A percentile compares a stretch with the other conserved stretches of the same genome.
Conservation (phyloP, 2,888 invertebrate species). For the Stomorhina lunata region DNA sequence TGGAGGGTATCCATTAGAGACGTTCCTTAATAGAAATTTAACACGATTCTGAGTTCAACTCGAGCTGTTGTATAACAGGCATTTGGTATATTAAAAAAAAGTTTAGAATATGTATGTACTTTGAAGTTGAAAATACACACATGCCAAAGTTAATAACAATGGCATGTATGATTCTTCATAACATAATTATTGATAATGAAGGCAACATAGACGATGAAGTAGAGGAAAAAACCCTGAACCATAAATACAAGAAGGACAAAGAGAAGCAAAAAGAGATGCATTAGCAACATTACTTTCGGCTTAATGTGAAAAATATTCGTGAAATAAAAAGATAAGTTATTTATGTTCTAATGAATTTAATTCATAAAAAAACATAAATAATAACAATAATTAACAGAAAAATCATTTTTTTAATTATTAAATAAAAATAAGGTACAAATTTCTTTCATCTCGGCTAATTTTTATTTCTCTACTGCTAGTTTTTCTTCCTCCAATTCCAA, state of each 20-base stretch:
- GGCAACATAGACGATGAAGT: conserved; percentile 21
- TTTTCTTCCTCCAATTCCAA: conserved; percentile 34
- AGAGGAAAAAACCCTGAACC: conserved; percentile 9
- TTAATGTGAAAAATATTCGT: not conserved
- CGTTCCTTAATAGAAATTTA: conserved; percentile 40
- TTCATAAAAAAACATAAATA: not conserved
- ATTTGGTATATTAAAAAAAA: conserved; percentile 32
- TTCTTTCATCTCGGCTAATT: conserved; percentile 33
- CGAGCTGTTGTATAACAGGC: conserved; percentile 56
- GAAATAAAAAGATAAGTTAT: conserved; percentile 2
- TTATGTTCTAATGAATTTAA: conserved; percentile 9
- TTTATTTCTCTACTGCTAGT: conserved; percentile 29
- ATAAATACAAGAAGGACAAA: conserved; percentile 25
- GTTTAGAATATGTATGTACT: conserved; percentile 22
- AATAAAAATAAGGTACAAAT: conserved; percentile 17
- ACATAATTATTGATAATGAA: conserved; percentile 27
- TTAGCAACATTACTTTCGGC: conserved; percentile 17
- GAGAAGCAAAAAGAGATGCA: conserved; percentile 36
- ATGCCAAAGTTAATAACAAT: conserved; percentile 34
- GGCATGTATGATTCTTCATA: conserved; percentile 27
- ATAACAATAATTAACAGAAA: not conserved
- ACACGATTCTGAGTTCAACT: conserved; percentile 44
- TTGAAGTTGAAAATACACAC: conserved; percentile 24
- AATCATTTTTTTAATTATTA: not conserved
- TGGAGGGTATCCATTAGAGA: conserved; percentile 56